These are phyloP conservation scores for Brachyopa scutellaris DNA, from an alignment of 2,888 invertebrate genomes.

Conservation along the genomic window DNA sequence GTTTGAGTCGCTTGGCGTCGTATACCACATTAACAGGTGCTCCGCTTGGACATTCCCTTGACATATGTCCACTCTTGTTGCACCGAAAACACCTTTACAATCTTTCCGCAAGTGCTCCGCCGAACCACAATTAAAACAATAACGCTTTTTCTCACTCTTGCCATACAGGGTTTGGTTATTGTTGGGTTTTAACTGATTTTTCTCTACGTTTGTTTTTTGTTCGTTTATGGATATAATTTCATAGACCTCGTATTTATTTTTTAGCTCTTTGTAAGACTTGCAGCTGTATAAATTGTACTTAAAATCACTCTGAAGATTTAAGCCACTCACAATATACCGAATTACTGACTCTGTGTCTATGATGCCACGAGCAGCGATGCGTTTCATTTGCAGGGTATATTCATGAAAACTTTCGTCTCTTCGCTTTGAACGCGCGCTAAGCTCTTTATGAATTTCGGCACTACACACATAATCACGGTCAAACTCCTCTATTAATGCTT, in stretches of 20 bases:
- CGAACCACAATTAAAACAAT: slow-evolving; percentile 18
- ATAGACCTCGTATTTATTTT: slow-evolving; percentile 6
- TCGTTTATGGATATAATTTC: too few relatives aligned
- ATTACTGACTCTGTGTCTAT: slow-evolving; percentile 22
- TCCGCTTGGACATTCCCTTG: slow-evolving; percentile 11
- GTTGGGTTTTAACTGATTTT: slow-evolving; percentile 22
- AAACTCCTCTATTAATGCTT: too few relatives aligned
- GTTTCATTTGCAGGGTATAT: background rate
- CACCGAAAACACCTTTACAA: slow-evolving; percentile 1
- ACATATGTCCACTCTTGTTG: slow-evolving; percentile 14
- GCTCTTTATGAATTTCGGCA: too few relatives aligned
- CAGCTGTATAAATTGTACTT: slow-evolving; percentile 3
- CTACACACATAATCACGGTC: too few relatives aligned
- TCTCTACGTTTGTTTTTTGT: slow-evolving; percentile 17
- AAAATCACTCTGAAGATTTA: slow-evolving; percentile 1
- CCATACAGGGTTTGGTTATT: background rate
- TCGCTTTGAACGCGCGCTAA: too few relatives aligned
- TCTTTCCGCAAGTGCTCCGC: too few relatives aligned
- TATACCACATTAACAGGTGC: slow-evolving; percentile 4
- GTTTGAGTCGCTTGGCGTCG: background rate
- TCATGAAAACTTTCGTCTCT: too few relatives aligned
- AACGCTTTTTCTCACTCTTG: slow-evolving; percentile 9
- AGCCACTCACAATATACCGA: slow-evolving; percentile 18
- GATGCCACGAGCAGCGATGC: slow-evolving; percentile 13
- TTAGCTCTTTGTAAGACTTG: slow-evolving; percentile 17